Evolutionary conservation across 1,140 invertebrate species (phyloP).

Genomic region (Trichonephila clavipes): DNA sequence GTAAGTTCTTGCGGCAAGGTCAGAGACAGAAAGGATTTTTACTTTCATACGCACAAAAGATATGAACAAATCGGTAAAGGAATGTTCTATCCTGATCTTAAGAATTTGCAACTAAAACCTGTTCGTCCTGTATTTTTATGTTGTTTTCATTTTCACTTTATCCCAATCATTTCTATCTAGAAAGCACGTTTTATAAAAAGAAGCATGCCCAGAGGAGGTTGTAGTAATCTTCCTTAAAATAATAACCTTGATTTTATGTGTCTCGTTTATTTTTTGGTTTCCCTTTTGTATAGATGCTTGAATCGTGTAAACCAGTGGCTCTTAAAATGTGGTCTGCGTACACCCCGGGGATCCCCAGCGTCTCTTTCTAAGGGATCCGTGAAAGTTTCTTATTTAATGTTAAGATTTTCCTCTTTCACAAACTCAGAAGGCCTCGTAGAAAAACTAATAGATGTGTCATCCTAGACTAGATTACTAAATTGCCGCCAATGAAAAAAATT

Average conservation of each 20-base stretch:
- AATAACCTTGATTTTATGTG: not conserved
- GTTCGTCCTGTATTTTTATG: not conserved
- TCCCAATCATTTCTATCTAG: not conserved
- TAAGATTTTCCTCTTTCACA: no score
- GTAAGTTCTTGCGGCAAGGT: not conserved
- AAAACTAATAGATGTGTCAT: no score
- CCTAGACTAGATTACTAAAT: no score
- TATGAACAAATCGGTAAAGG: not conserved
- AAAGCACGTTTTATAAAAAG: not conserved
- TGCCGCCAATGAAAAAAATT: no score
- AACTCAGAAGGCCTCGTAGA: no score
- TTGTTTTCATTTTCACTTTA: not conserved
- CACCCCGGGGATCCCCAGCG: no score
- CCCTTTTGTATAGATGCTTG: no score
- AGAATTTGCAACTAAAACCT: not conserved
- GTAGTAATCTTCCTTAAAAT: not conserved
- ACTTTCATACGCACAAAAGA: not conserved
- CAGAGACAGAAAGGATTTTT: not conserved
- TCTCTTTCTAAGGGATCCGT: no score
- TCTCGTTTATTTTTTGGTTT: not conserved
- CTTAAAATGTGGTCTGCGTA: no score
- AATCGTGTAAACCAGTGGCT: no score
- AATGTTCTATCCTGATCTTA: not conserved
- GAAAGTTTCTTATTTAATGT: no score
- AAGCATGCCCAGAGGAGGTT: not conserved